Base-by-base conservation (phyloP, 2,113 vertebrate genomes). In the Catharus bicknelli region DNA sequence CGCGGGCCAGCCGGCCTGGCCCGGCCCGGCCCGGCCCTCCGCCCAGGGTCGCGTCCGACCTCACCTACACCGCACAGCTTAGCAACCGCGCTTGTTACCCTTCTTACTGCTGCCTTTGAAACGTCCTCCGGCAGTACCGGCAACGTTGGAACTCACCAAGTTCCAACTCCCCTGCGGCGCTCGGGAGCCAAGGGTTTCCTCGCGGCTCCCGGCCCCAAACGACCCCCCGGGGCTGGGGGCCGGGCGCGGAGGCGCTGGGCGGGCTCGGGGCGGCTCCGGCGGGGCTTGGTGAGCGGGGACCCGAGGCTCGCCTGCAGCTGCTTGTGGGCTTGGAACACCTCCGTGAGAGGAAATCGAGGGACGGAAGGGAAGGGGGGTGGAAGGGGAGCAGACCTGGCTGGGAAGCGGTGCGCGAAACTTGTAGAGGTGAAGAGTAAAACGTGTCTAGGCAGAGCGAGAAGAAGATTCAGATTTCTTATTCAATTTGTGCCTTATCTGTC, bases 191-290 rank as follows among this genome's bases (percentile, higher is more conserved):
- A 23, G 32, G 14, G 26, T 26, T 62, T 42, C 13, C 42, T 13
- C 7, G 5, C 2, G 12, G 9, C 3, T 51, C 14, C 36, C 27
- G 8, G 9, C 9, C 22, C 48, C 10, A 16, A 23, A 6, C 0
- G 8, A 9, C 12, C 17, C 6, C 2, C 14, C 26, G 36, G n/a
- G 8, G 53, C 26, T 3, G 72, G 32, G 23, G 69, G 27, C 42
- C 27, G 13, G 57, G 13, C 8, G 68, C n/a, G 10, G 4, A 3
- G 43, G 48, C 20, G 12, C 36, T 0, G 63, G 2, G 14, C 1
- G 21, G 26, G 48, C 55, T 25, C 1, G 42, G 25, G 1, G 27
- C 0, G 59, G 16, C 0, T 0, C 23, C 0, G 32, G 40, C 23
- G n/a, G 14, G 36, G 18, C 1, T 6, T 0, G 7, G 34, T 4